Base-by-base conservation (phyloP, 2,113 vertebrate genomes). In the Cavia porcellus region DNA sequence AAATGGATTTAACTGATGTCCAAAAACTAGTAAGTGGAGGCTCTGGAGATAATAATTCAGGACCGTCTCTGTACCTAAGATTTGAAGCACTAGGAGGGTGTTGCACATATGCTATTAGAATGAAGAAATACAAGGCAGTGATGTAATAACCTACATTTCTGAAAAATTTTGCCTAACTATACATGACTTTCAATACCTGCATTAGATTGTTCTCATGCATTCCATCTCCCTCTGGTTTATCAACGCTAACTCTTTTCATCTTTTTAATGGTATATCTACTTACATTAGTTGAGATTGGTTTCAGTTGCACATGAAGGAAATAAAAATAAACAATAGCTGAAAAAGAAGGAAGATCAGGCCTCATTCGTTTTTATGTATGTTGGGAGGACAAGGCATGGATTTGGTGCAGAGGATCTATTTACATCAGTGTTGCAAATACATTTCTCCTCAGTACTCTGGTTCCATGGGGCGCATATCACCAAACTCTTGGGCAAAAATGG, bases 81-180 rank as follows among this genome's bases (percentile, higher is more conserved):
- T 7, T 55, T 7, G 7, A 89, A 72, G 14, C 64, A 57, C 42
- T 74, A 61, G 15, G 20, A 89, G 2, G 38, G 0, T 30, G 45
- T 89, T 77, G 28, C 3, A 28, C 47, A 20, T 52, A 86, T 83
- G 59, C 86, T 89, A 19, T 75, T 47, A 89, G 38, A 52, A 55
- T 42, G n/a, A 4, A 87, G 68, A 80, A 35, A 38, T 72, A 83
- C 30, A 2, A 62, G n/a, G 14, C 47, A 82, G 85, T 55, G 25
- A 5, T 13, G 20, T 15, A 61, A 86, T 19, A 79, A 87, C 42
- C 13, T 86, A 64, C 1, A 72, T 72, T 97, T 95, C 62, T 95
- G 28, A 88, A 87, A 81, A 35, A 13, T 86, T 86, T 95, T 28
- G 72, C 47, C 52, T 91, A 81, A 28, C 30, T 61, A 30, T 25